phyloP scores from a whole-genome alignment of 2,888 invertebrate genomes.

The Acleris sparsana region DNA sequence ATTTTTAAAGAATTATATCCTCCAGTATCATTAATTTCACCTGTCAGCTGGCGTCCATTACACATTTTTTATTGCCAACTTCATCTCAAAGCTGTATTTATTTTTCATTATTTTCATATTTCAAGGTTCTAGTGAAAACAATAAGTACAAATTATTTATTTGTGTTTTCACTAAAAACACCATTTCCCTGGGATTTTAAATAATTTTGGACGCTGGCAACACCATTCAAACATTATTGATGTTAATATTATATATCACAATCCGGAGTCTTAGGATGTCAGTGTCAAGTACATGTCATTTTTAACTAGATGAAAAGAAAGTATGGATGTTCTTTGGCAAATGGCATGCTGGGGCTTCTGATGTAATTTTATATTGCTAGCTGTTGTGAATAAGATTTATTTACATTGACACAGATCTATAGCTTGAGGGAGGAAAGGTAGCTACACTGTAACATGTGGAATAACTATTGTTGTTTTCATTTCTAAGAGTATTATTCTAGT shows the following conservation, averaged over 20 bases:
- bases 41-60: conserved; percentile 24
- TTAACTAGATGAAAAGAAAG: neutral
- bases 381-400: conserved; percentile 83
- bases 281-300: neutral
- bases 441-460: conserved; percentile 81
- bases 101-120: neutral
- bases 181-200: conserved; percentile 8
- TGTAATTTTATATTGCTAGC: conserved; percentile 83
- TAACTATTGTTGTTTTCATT: conserved; percentile 84
- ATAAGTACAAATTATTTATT: neutral
- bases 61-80: conserved; percentile 15
- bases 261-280: conserved; percentile 9
- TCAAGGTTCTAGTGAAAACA: neutral
- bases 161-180: neutral
- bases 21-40: conserved; percentile 25
- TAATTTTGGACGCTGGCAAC: conserved; percentile 31
- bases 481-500: conserved; percentile 84
- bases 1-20: conserved; percentile 21
- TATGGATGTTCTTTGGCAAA: neutral
- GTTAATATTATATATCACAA: conserved; percentile 37
- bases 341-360: conserved; percentile 58
- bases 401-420: conserved; percentile 78
- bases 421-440: conserved; percentile 79
- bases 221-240: conserved; percentile 36
- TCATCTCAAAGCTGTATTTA: conserved; percentile 6